phyloP scores from a whole-genome alignment of 2,888 invertebrate genomes.

The Anarsia innoxiella region DNA sequence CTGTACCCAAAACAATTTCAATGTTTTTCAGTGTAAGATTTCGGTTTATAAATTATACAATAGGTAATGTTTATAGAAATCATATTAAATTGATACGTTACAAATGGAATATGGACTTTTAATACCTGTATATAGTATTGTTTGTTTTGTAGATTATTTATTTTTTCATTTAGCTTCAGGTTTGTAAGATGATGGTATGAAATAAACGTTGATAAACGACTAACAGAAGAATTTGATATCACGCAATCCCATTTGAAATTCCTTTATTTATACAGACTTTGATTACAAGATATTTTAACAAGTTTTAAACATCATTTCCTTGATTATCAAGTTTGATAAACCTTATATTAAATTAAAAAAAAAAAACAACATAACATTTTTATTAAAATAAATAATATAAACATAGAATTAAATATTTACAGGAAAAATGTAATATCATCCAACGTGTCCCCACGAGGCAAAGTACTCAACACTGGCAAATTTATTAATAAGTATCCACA shows the following conservation, averaged over 20 bases:
- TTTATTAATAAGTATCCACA: too few relatives aligned
- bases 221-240: constrained; percentile 31
- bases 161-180: constrained; percentile 31
- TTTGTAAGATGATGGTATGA: constrained; percentile 43
- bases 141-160: constrained; percentile 19
- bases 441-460: too few relatives aligned
- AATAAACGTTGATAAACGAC: constrained; percentile 42
- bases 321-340: too few relatives aligned
- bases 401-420: too few relatives aligned
- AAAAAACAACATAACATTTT: too few relatives aligned
- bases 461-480: too few relatives aligned
- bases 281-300: too few relatives aligned
- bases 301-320: too few relatives aligned
- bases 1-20: constrained; percentile 30
- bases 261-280: too few relatives aligned
- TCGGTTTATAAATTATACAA: constrained; percentile 61
- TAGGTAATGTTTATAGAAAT: constrained; percentile 70
- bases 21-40: constrained; percentile 51
- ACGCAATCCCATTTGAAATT: constrained; percentile 1
- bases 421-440: too few relatives aligned
- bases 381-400: too few relatives aligned
- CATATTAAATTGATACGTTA: constrained; percentile 72
- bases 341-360: too few relatives aligned
- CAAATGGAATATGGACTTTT: constrained; percentile 63
- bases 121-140: constrained; percentile 44